Evolutionary conservation across 2,113 vertebrate species (phyloP).

Genomic region (Chaetorhynchus papuensis): DNA sequence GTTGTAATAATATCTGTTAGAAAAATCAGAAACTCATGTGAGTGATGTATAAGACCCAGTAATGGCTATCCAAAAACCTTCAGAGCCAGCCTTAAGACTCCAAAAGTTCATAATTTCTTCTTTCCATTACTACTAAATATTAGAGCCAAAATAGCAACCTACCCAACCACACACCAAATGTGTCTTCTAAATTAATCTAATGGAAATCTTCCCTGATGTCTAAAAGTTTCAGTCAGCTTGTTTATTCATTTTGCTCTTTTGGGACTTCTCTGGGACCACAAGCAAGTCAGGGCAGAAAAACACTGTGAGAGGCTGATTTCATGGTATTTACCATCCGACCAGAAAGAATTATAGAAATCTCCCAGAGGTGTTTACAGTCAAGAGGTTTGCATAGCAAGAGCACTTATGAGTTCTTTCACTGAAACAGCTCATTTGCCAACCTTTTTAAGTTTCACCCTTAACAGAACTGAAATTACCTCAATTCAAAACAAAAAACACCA

Average conservation of each 20-base stretch:
- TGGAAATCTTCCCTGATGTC: background rate
- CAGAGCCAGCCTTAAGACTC: background rate
- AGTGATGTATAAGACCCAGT: background rate
- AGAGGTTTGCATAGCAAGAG: background rate
- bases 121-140: background rate
- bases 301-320: background rate
- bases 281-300: background rate
- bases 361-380: background rate
- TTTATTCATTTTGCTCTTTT: background rate
- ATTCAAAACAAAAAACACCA: background rate
- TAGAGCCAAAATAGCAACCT: background rate
- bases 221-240: background rate
- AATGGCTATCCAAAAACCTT: background rate
- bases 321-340: background rate
- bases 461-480: background rate
- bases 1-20: background rate
- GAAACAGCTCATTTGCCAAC: background rate
- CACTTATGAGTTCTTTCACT: background rate
- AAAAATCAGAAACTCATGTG: background rate
- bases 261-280: background rate
- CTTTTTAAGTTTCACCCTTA: background rate
- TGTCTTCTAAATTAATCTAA: background rate
- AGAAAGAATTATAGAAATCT: slow-evolving; percentile 3
- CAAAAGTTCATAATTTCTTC: background rate
- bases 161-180: background rate